Percentiles rank a stretch among this genome's conserved stretches.
Conservation (phyloP, 2,888 invertebrate genomes). For the Clepsis dumicolana region DNA sequence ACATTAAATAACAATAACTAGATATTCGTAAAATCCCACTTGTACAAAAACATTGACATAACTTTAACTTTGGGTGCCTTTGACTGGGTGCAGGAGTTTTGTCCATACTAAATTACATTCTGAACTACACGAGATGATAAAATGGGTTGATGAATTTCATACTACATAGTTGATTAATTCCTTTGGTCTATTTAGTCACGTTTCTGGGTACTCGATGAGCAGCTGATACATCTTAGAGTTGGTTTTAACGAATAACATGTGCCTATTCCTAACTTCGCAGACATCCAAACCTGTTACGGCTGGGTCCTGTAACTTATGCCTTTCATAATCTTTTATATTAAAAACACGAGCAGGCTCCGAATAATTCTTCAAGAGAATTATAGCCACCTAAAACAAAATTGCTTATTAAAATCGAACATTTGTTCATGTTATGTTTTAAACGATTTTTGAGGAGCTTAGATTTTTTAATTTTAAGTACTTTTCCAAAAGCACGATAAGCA, state of each 20-base stretch:
- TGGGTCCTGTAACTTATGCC: slow-evolving; percentile 11
- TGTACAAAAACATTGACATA: not conserved
- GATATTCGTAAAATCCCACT: not conserved
- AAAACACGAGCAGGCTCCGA: slow-evolving; percentile 45
- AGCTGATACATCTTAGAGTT: slow-evolving; percentile 45
- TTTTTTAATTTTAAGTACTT: no score
- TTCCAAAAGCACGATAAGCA: no score
- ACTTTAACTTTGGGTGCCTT: not conserved
- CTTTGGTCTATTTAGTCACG: not conserved
- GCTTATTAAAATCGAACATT: not conserved
- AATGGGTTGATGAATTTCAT: not conserved
- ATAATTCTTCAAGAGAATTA: slow-evolving; percentile 45
- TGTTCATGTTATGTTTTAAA: no score
- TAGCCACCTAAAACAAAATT: slow-evolving; percentile 51
- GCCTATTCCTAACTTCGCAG: slow-evolving; percentile 49
- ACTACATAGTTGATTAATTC: not conserved
- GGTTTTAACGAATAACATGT: slow-evolving; percentile 53
- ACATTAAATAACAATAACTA: not conserved
- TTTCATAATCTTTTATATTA: slow-evolving; percentile 46
- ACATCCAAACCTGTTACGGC: slow-evolving; percentile 52
- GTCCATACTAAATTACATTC: not conserved
- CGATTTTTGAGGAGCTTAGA: no score
- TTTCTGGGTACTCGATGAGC: slow-evolving; percentile 28
- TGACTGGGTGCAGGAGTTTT: not conserved
- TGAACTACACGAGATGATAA: not conserved